These are phyloP conservation scores for Lasiurus cinereus DNA, from an alignment of 2,113 vertebrate genomes.

Conservation along the genomic window DNA sequence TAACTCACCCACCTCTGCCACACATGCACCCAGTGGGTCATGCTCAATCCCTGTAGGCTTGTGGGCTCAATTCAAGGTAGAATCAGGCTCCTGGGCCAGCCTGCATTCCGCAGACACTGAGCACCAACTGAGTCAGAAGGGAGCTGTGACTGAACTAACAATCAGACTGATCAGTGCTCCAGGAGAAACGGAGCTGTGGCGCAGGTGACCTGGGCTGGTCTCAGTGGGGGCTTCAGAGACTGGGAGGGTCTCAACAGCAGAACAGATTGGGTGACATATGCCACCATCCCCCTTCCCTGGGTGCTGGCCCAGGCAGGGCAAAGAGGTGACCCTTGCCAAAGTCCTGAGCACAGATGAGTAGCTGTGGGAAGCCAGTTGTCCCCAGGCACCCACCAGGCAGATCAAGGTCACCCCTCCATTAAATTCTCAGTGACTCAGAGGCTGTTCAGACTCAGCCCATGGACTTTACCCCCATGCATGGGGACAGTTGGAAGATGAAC, in stretches of 20 bases:
- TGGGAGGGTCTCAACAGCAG: neutral
- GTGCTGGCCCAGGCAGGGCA: neutral
- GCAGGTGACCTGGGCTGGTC: neutral
- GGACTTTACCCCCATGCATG: neutral
- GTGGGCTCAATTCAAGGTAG: neutral
- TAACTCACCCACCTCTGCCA: neutral
- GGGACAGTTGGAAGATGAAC: neutral
- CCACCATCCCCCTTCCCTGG: neutral
- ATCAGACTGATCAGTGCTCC: neutral
- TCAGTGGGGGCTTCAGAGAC: neutral
- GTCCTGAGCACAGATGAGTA: neutral
- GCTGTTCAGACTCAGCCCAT: neutral
- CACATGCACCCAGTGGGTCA: no score
- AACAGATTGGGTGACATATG: neutral
- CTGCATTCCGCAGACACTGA: neutral
- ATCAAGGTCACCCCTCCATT: neutral
- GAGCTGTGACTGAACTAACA: neutral
- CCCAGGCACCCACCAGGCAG: neutral
- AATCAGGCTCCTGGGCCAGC: neutral
- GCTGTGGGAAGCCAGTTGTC: neutral
- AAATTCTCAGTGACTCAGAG: neutral
- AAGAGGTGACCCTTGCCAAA: neutral
- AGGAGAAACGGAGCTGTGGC: neutral
- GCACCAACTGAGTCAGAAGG: neutral
- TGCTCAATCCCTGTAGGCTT: neutral